Conservation (phyloP, 2,888 invertebrate genomes). For the Ernsta delagoae region DNA sequence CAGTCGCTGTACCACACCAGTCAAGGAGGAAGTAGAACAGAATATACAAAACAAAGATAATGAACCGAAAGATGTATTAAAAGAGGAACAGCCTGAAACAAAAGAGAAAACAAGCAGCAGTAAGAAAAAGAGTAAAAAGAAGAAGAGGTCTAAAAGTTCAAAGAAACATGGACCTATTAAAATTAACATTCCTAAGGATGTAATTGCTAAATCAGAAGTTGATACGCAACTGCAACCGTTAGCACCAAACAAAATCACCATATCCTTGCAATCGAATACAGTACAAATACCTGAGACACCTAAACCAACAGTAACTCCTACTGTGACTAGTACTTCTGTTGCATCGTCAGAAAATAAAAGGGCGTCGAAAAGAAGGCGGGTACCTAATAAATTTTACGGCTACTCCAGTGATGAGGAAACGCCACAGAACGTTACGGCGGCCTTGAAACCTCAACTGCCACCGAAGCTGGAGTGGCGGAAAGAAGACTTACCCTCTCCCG, state of each 20-base stretch:
- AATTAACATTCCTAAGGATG: constrained; percentile 85
- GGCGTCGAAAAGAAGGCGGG: constrained; percentile 91
- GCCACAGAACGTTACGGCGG: constrained; percentile 78
- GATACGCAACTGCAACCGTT: constrained; percentile 52
- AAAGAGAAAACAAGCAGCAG: constrained; percentile 82
- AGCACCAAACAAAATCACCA: constrained; percentile 76
- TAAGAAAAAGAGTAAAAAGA: constrained; percentile 89
- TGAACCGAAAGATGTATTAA: constrained; percentile 65
- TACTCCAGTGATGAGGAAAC: constrained; percentile 94
- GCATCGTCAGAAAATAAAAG: constrained; percentile 86
- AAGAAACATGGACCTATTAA: constrained; percentile 82
- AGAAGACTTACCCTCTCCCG: constrained; percentile 87
- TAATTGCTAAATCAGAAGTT: constrained; percentile 64
- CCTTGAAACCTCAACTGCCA: constrained; percentile 83
- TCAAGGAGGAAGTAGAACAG: constrained; percentile 66
- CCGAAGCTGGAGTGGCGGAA: constrained; percentile 90
- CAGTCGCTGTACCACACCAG: constrained; percentile 87
- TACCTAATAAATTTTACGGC: constrained; percentile 94
- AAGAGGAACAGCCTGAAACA: constrained; percentile 67
- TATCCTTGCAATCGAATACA: constrained; percentile 80
- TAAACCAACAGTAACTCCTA: constrained; percentile 43
- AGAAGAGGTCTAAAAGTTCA: constrained; percentile 80
- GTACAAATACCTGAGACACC: constrained; percentile 75
- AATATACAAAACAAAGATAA: constrained; percentile 56
- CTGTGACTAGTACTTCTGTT: constrained; percentile 51